phyloP scores from a whole-genome alignment of 2,113 vertebrate species.

The Perca flavescens region DNA sequence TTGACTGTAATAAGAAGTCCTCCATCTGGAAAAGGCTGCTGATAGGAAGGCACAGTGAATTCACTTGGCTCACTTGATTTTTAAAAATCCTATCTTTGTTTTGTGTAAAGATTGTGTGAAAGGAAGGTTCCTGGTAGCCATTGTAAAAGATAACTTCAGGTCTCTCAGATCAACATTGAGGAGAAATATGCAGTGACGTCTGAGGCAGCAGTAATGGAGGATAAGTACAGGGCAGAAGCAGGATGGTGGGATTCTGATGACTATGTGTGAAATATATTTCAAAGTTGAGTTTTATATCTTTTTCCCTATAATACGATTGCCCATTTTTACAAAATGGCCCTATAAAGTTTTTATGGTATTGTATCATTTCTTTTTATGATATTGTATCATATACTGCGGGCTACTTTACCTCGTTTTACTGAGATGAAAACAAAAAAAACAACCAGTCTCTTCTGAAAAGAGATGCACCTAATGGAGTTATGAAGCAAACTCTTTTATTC shows the following conservation, averaged over 20 bases:
- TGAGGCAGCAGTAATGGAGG: conserved; percentile 40
- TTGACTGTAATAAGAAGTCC: not conserved
- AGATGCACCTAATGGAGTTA: conserved; percentile 37
- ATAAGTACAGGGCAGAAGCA: conserved; percentile 31
- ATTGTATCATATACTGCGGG: conserved; percentile 41
- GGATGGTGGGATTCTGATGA: conserved; percentile 8
- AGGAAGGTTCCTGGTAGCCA: not conserved
- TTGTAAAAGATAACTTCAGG: not conserved
- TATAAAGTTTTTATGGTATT: conserved; percentile 62
- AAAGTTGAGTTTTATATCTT: conserved; percentile 37
- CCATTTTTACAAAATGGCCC: conserved; percentile 60
- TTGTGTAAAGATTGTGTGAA: not conserved
- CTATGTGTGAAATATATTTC: conserved; percentile 30
- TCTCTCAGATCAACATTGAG: conserved; percentile 13
- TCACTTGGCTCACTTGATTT: not conserved
- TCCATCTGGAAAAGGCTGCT: not conserved
- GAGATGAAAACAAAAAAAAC: conserved; percentile 54
- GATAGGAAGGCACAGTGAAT: not conserved
- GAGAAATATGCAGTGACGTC: not conserved
- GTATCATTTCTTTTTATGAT: conserved; percentile 66
- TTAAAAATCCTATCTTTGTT: not conserved
- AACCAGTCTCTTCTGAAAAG: not conserved
- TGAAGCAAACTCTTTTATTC: conserved; percentile 29
- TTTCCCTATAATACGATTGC: conserved; percentile 48
- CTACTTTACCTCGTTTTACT: conserved; percentile 55